Evolutionary conservation across 1,140 invertebrate genomes (phyloP).

Genomic region (Drosophila melanogaster): DNA sequence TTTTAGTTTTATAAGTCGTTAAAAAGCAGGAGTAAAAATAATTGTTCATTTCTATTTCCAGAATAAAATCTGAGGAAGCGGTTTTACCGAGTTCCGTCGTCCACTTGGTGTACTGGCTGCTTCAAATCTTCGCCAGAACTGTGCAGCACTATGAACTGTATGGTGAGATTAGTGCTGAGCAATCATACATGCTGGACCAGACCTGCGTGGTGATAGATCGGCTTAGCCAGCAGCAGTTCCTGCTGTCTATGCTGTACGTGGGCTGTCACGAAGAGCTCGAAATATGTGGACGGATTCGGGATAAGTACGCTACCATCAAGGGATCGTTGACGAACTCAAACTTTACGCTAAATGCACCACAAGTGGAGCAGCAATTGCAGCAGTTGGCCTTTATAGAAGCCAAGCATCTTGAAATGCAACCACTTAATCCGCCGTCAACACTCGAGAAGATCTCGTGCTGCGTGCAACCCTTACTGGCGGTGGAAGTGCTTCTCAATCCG

Average conservation of each 20-base stretch:
- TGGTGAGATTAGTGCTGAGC: conserved; percentile 85
- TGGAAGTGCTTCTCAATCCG: conserved; percentile 91
- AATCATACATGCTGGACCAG: conserved; percentile 89
- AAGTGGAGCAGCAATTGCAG: conserved; percentile 69
- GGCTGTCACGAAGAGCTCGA: conserved; percentile 89
- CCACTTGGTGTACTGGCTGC: conserved; percentile 91
- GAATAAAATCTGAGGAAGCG: conserved; percentile 93
- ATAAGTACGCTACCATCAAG: conserved; percentile 74
- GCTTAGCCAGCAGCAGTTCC: conserved; percentile 90
- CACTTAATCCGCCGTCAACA: conserved; percentile 73
- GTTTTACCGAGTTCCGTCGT: conserved; percentile 90
- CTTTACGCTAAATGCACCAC: conserved; percentile 48
- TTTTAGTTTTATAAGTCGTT: not conserved
- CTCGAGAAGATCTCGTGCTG: conserved; percentile 90
- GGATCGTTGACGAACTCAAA: conserved; percentile 70
- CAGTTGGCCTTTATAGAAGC: conserved; percentile 76
- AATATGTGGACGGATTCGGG: conserved; percentile 54
- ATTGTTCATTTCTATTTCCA: conserved; percentile 69
- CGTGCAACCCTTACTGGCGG: conserved; percentile 90
- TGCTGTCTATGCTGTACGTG: conserved; percentile 92
- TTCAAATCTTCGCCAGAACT: conserved; percentile 90
- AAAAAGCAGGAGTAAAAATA: no score
- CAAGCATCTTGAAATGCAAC: conserved; percentile 67
- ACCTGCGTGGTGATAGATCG: conserved; percentile 89
- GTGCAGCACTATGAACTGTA: conserved; percentile 86